phyloP scores from a whole-genome alignment of 2,888 invertebrate genomes.

The Eristalis arbustorum region DNA sequence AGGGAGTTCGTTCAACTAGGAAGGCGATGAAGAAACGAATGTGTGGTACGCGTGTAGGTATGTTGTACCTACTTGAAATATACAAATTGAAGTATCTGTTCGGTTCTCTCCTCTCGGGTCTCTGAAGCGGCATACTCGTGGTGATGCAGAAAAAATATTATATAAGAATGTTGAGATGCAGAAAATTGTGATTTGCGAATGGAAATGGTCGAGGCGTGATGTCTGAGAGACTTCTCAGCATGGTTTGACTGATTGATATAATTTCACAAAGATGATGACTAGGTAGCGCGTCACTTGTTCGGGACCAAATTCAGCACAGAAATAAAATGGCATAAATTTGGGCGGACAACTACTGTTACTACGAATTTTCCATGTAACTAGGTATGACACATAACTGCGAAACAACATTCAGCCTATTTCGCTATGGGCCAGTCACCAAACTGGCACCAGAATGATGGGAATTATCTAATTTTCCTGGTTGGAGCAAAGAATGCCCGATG shows the following conservation, averaged over 20 bases:
- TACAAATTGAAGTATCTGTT: slow-evolving; percentile 57
- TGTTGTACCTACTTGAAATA: slow-evolving; percentile 49
- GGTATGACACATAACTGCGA: too few relatives aligned
- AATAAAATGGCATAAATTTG: too few relatives aligned
- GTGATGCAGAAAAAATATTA: slow-evolving; percentile 28
- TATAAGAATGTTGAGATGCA: slow-evolving; percentile 15
- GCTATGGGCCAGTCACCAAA: too few relatives aligned
- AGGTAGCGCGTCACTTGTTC: not conserved
- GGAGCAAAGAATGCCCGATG: too few relatives aligned
- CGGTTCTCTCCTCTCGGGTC: slow-evolving; percentile 1
- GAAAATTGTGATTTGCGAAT: slow-evolving; percentile 15
- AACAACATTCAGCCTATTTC: too few relatives aligned
- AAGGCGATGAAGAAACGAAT: slow-evolving; percentile 54
- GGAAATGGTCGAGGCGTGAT: slow-evolving; percentile 5
- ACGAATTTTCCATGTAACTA: too few relatives aligned
- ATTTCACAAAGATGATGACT: not conserved
- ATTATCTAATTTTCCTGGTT: too few relatives aligned
- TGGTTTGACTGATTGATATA: not conserved
- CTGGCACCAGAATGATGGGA: too few relatives aligned
- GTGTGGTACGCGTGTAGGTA: slow-evolving; percentile 65
- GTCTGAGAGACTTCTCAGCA: not conserved
- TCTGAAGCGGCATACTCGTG: not conserved
- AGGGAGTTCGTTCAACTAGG: slow-evolving; percentile 68
- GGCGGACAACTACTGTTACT: too few relatives aligned
- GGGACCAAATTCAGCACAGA: not conserved